Evolutionary conservation across 2,888 invertebrate species (phyloP), one percentile per base, ranked within the genome.

Genomic region (Cephus pulcher): DNA sequence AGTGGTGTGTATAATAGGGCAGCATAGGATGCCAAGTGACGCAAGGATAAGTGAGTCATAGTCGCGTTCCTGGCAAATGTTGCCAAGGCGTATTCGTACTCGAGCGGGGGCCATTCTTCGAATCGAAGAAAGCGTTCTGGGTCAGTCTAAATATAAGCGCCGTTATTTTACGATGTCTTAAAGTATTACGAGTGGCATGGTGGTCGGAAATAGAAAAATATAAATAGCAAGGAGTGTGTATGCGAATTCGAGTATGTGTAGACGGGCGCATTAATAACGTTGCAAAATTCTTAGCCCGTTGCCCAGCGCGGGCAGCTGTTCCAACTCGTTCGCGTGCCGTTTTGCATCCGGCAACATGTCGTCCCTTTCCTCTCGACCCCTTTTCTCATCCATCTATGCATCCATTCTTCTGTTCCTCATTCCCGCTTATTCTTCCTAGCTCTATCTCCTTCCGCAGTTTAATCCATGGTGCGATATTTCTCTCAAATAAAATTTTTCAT

Each of bases 181-280:
- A 56, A 56, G 71, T 71, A 34, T 71, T 33, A 71, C 71, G 15
- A 6, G 71, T 34, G 71, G 33, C 32, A 71, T 34, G 15, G 71
- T 33, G 33, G 71, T 71, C 15, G 32, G 33, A 71, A 71, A 71
- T 71, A 71, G 71, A 71, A 71, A 71, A 71, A 71, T 34, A 34
- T 71, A 71, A 71, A 71, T 71, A 71, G 71, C 32, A 71, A 12
- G 11, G 32, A 32, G 32, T 23, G 71, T 71, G 56, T 56, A 56
- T 56, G 56, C 56, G 56, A 56, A 56, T 9, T 23, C 56, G 23
- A 56, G 23, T 56, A 56, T 23, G 56, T 56, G 56, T 56, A 23
- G 56, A 56, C 56, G 23, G 56, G 23, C 23, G 32, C 71, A 71
- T 32, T 71, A 71, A 32, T 71, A 71, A 71, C 32, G 33, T 30